Conservation (phyloP, 92 coral and sea anemone genomes). For the Desmophyllum pertusum region DNA sequence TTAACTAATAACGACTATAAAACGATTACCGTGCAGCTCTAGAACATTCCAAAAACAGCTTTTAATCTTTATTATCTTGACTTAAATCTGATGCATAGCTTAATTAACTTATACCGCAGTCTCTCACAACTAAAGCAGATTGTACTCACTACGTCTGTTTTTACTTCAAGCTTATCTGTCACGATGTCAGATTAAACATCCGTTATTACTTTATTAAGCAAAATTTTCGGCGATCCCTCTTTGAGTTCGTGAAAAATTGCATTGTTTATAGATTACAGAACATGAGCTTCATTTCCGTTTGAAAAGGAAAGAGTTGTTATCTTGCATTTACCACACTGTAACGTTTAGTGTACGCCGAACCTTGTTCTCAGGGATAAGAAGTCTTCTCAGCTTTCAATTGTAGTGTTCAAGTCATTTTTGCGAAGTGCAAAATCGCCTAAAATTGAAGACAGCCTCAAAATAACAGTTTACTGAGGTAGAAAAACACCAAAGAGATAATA, state of each 20-base stretch:
- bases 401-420: constrained; percentile 10
- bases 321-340: background rate
- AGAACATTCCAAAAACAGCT: background rate
- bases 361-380: constrained; percentile 18
- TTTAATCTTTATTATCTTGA: constrained; percentile 7
- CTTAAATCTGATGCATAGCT: background rate
- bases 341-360: background rate
- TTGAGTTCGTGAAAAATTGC: background rate
- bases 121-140: background rate
- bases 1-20: background rate
- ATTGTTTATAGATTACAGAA: background rate
- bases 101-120: constrained; percentile 6
- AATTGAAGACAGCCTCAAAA: too few relatives aligned
- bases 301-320: constrained; percentile 8
- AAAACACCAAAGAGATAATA: too few relatives aligned
- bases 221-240: background rate
- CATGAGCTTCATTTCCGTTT: constrained; percentile 10
- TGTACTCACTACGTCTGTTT: background rate
- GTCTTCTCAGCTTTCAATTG: background rate
- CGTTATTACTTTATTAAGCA: background rate
- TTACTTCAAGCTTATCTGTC: background rate
- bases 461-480: too few relatives aligned
- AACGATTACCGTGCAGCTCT: background rate
- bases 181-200: background rate
- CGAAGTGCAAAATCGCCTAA: too few relatives aligned